phyloP scores from a whole-genome alignment of 1,140 invertebrate species.

The Ceratina calcarata region DNA sequence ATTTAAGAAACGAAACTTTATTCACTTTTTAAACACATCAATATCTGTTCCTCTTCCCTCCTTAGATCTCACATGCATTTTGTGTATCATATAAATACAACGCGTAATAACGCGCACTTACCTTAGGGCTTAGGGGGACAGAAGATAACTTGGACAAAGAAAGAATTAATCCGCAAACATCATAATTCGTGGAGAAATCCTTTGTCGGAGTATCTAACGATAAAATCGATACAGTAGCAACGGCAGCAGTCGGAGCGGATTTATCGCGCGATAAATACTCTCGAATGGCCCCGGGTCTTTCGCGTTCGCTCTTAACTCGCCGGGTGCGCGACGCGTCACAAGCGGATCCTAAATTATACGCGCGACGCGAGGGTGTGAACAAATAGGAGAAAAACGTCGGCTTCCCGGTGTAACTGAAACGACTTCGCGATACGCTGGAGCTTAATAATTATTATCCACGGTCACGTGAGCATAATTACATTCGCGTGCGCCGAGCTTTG shows the following conservation, averaged over 20 bases:
- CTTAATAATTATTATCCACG: slow-evolving; percentile 47
- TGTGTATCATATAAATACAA: no score
- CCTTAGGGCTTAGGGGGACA: no score
- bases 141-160: no score
- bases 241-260: background rate
- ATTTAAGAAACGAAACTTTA: no score
- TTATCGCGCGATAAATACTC: slow-evolving; percentile 28
- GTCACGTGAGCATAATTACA: slow-evolving; percentile 52
- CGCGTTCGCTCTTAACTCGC: slow-evolving; percentile 9
- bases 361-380: slow-evolving; percentile 57
- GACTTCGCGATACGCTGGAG: background rate
- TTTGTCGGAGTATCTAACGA: background rate
- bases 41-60: no score
- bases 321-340: slow-evolving; percentile 20
- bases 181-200: background rate
- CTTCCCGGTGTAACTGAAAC: slow-evolving; percentile 9
- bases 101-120: no score
- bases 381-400: slow-evolving; percentile 51
- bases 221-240: slow-evolving; percentile 17
- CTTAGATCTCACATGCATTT: no score
- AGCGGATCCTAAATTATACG: slow-evolving; percentile 66
- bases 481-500: slow-evolving; percentile 25
- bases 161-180: background rate
- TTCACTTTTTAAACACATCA: no score
- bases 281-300: background rate